These are phyloP conservation scores for Chrysogorgia sp. DNA, from an alignment of 92 coral and sea anemone genomes.

Conservation along the genomic window DNA sequence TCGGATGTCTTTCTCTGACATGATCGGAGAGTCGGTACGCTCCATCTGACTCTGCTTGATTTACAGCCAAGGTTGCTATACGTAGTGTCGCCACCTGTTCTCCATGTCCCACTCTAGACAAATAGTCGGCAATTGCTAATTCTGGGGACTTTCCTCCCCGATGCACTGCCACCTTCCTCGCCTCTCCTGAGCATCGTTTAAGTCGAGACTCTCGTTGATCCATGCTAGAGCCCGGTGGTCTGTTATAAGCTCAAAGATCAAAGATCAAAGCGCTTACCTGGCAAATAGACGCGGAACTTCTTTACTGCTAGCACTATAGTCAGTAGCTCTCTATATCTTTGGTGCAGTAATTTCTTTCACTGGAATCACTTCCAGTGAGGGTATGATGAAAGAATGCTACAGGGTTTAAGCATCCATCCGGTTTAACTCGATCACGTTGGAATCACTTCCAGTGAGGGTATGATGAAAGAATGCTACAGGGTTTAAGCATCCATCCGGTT, in stretches of 20 bases:
- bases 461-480: slow-evolving; percentile 13
- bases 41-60: slow-evolving; percentile 8
- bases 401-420: background rate
- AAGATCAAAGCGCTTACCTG: background rate
- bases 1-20: slow-evolving; percentile 5
- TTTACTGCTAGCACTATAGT: background rate
- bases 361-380: background rate
- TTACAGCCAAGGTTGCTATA: slow-evolving; percentile 3
- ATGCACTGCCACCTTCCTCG: too few relatives aligned
- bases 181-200: too few relatives aligned
- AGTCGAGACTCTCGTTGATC: slow-evolving; percentile 4
- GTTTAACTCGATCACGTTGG: too few relatives aligned
- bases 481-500: background rate
- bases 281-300: slow-evolving; percentile 4
- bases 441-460: background rate
- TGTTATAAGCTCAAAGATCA: slow-evolving; percentile 6
- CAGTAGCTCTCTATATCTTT: too few relatives aligned
- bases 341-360: slow-evolving; percentile 15
- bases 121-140: slow-evolving; percentile 17
- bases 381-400: slow-evolving; percentile 13
- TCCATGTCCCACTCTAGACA: slow-evolving; percentile 3
- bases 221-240: slow-evolving; percentile 26
- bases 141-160: slow-evolving; percentile 1
- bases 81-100: too few relatives aligned
- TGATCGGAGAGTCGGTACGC: too few relatives aligned